Evolutionary conservation across 2,113 vertebrate species (phyloP).

Genomic region (Cercopithecus mona): DNA sequence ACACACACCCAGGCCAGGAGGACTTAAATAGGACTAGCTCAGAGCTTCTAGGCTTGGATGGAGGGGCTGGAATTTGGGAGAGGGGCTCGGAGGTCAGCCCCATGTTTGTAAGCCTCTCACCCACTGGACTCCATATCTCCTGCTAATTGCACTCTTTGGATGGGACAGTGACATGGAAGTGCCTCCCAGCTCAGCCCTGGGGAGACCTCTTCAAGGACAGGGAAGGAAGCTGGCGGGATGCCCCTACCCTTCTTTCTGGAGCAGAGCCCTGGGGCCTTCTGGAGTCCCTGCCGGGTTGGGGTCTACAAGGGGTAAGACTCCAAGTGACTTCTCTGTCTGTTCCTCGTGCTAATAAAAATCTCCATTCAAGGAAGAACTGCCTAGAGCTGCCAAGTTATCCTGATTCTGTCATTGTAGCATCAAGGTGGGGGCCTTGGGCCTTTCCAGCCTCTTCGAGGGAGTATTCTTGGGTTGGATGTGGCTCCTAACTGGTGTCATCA

Average conservation of each 20-base stretch:
- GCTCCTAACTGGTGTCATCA: neutral
- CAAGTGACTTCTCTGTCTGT: neutral
- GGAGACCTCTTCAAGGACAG: neutral
- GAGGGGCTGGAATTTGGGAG: neutral
- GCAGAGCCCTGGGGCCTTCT: neutral
- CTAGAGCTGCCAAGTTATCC: neutral
- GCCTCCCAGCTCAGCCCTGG: neutral
- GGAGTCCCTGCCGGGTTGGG: neutral
- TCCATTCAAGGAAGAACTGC: neutral
- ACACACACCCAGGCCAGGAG: neutral
- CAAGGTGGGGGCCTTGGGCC: neutral
- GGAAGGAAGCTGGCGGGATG: neutral
- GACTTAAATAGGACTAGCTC: neutral
- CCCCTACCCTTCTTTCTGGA: neutral
- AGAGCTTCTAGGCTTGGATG: neutral
- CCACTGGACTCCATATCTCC: neutral
- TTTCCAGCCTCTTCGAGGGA: neutral
- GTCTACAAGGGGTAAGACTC: neutral
- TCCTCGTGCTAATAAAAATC: neutral
- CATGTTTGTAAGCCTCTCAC: neutral
- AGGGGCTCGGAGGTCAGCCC: neutral
- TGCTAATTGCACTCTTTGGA: neutral
- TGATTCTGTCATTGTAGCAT: neutral
- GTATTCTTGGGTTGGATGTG: neutral
- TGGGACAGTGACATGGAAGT: neutral